These are phyloP conservation scores for Drosophila mimetica DNA, from an alignment of 2,888 invertebrate species.

Conservation along the genomic window DNA sequence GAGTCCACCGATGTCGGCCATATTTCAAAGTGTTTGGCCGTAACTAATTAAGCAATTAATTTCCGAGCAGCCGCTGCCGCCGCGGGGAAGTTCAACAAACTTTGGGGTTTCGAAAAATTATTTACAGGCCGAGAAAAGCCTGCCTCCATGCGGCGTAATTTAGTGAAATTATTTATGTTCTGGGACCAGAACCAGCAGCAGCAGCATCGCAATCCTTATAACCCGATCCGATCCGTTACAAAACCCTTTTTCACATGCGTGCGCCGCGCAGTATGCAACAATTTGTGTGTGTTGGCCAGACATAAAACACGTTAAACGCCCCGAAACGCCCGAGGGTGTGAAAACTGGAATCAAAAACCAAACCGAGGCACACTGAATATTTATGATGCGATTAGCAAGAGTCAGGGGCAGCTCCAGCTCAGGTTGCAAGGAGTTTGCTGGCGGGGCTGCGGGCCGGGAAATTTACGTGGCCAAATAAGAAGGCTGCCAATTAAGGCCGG, in stretches of 20 bases:
- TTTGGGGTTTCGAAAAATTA: slow-evolving; percentile 59
- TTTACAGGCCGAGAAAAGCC: slow-evolving; percentile 46
- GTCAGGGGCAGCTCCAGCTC: slow-evolving; percentile 40
- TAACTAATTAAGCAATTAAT: slow-evolving; percentile 82
- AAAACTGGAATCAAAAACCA: slow-evolving; percentile 73
- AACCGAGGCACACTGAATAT: slow-evolving; percentile 71
- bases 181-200: slow-evolving; percentile 9
- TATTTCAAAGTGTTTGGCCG: slow-evolving; percentile 78
- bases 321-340: slow-evolving; percentile 73
- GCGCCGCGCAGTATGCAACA: slow-evolving; percentile 69
- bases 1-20: slow-evolving; percentile 69
- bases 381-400: slow-evolving; percentile 77
- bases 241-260: slow-evolving; percentile 64
- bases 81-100: slow-evolving; percentile 71
- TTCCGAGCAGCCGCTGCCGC: slow-evolving; percentile 54
- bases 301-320: slow-evolving; percentile 79
- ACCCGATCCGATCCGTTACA: slow-evolving; percentile 6
- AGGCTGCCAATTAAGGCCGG: slow-evolving; percentile 75
- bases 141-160: slow-evolving; percentile 45
- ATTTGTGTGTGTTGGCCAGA: slow-evolving; percentile 49
- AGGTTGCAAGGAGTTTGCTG: slow-evolving; percentile 65
- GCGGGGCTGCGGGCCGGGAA: slow-evolving; percentile 21
- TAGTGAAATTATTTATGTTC: slow-evolving; percentile 61
- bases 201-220: slow-evolving; percentile 13
- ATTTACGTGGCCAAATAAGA: slow-evolving; percentile 69